Base-by-base conservation (phyloP, 30 jellyfish, hydroid and myxozoan genomes). In the Sanderia malayensis region DNA sequence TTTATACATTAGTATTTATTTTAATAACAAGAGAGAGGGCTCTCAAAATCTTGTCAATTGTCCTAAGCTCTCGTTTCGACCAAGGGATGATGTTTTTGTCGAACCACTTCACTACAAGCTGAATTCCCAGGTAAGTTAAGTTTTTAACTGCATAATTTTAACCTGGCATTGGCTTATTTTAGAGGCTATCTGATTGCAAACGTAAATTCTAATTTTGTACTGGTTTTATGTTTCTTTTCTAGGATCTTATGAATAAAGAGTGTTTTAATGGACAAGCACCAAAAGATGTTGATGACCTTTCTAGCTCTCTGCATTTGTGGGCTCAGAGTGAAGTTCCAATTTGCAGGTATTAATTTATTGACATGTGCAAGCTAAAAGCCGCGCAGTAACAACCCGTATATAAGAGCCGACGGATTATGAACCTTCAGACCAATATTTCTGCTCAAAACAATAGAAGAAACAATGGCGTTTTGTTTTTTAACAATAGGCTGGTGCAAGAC, bases 211-310 rank as follows among this genome's bases (percentile, higher is more conserved):
- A n/a, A n/a, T n/a, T 24, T 15, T 15, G 34, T 20, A 2, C 2
- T 67, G 1, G 23, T 18, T 15, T 37, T n/a, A 1, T 22, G 25
- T 55, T 47, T 55, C 44, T 32, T 2, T 53, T 32, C 0, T 25
- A 76, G 87, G 80, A 76, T 28, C 62, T 79, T 79, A 76, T 76
- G 17, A 66, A 19, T 52, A 76, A 76, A 44, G 87, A 76, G 31
- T 76, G 87, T 32, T 76, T 76, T 46, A 61, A 76, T 44, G 87
- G 87, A 27, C 46, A 61, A 24, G 80, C 72, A 4, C 87, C 87
- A 20, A 29, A 29, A 0, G 87, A 76, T 76, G 80, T 76, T 11
- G 87, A 76, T 53, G 21, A 10, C 1, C 52, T 76, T 15, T 76
- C 73, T 10, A 61, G 73, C 21, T 61, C 87, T 4, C 21, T 76